Evolutionary conservation across 2,113 vertebrate species (phyloP), one percentile per base, ranked within the genome.

Genomic region (Melanerpes aurifrons): DNA sequence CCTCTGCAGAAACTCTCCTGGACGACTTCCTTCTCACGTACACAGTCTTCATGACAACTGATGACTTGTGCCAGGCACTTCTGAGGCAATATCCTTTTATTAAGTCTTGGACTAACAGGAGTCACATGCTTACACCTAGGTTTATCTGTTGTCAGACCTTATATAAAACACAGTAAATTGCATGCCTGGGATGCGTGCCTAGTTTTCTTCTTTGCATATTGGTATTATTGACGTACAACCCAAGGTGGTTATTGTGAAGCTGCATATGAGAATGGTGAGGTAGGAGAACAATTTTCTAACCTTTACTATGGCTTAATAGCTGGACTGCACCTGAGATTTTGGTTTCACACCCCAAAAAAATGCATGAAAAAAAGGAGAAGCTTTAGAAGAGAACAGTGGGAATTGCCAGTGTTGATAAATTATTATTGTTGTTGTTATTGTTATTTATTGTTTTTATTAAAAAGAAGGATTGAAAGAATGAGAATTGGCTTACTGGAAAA

Each of bases 11-110:
- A 90, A 98, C 97, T 43, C 98, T 99, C 48, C 97, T 99, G 87
- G 99, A 99, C 96, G 99, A 99, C 96, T 99, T 99, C 95, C 98
- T 99, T 83, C 98, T 99, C 95, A 99, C 99, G 1, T 99, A 99
- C 93, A 98, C 98, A 2, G 98, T 99, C 83, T 99, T 99, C 97
- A 99, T 99, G 99, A 99, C 99, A 2, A 99, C 98, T 2, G 98
- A 98, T 86, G 99, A 99, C 97, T 97, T 99, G 95, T 99, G 99
- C 94, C 99, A 99, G 97, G 99, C 99, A 50, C 98, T 99, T 84
- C 97, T 99, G 81, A 98, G 98, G 95, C 98, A 99, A 99, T 99
- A 99, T 99, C 99, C 99, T 99, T 99, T 98, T 82, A 69, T 61
- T 90, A 89, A 73, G 6, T 31, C 24, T 21, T 72, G 5, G 28